Evolutionary conservation across 1,140 invertebrate genomes (phyloP).

Genomic region (Tetramorium alpestre): DNA sequence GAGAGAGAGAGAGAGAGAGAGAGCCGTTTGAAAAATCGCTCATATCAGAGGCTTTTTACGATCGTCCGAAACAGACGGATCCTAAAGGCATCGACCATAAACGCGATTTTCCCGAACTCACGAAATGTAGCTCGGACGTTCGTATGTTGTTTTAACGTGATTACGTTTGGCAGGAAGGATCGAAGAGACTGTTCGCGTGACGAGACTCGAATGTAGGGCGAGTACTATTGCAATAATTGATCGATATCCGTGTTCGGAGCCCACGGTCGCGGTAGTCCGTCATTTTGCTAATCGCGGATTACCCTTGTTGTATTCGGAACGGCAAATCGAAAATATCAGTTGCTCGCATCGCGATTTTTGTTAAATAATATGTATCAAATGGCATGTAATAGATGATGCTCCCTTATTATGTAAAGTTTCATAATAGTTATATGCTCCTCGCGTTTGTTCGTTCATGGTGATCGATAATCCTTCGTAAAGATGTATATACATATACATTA

Average conservation of each 20-base stretch:
- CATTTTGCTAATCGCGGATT: constrained; percentile 70
- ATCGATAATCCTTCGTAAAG: constrained; percentile 9
- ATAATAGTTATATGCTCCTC: neutral
- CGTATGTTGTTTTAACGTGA: constrained; percentile 56
- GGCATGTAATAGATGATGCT: neutral
- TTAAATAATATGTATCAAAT: neutral
- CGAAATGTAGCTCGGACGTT: neutral
- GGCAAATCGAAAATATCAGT: constrained; percentile 10
- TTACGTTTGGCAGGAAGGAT: constrained; percentile 54
- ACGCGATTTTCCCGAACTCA: neutral
- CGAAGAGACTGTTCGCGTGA: constrained; percentile 54
- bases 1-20: neutral
- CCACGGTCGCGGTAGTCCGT: constrained; percentile 28
- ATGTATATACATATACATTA: neutral
- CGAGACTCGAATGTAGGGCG: constrained; percentile 20
- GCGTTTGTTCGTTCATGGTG: neutral
- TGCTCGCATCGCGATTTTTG: neutral
- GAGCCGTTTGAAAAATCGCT: neutral
- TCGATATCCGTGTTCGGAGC: constrained; percentile 66
- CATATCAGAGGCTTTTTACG: neutral
- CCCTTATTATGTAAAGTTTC: neutral
- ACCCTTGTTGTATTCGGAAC: neutral
- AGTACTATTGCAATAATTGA: constrained; percentile 71
- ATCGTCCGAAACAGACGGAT: neutral
- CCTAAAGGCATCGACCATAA: neutral